Conservation (phyloP, 2,888 invertebrate genomes). For the Harpalus rubripes region DNA sequence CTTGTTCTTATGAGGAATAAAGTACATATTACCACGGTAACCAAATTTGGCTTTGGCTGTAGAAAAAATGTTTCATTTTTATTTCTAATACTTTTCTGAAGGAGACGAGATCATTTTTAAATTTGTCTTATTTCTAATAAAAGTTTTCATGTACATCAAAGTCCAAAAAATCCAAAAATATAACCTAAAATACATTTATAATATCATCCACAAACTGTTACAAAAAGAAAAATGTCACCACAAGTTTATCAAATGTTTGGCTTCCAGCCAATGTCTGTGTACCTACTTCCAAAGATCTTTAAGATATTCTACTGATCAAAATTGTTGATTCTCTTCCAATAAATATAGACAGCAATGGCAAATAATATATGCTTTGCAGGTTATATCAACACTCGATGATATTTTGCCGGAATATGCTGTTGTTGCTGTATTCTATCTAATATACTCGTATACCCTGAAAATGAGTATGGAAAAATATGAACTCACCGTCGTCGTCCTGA, state of each 20-base stretch:
- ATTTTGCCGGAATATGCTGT: too few species aligned
- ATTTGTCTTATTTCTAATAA: not conserved
- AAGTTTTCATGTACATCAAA: not conserved
- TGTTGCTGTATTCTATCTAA: too few species aligned
- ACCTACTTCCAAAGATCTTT: not conserved
- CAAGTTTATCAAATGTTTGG: conserved; percentile 22
- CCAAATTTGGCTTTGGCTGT: too few species aligned
- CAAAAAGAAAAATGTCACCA: conserved; percentile 3
- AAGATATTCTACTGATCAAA: conserved; percentile 3
- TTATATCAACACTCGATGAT: too few species aligned
- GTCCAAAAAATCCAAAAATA: conserved; percentile 17
- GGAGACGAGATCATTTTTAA: not conserved
- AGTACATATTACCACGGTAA: too few species aligned
- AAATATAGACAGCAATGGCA: not conserved
- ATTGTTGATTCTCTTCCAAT: conserved; percentile 2
- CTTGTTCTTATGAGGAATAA: too few species aligned
- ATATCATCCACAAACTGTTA: not conserved
- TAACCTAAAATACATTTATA: conserved; percentile 19
- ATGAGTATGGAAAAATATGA: not conserved
- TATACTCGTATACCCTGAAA: not conserved
- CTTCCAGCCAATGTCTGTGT: not conserved
- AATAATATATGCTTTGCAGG: not conserved
- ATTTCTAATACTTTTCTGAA: not conserved
- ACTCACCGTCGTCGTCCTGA: conserved; percentile 44
- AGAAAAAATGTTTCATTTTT: not conserved